A percentile compares a stretch with the other conserved stretches of the same genome.
These are phyloP conservation scores for Anguilla marmorata DNA, from an alignment of 2,797 vertebrate species.

Conservation along the genomic window DNA sequence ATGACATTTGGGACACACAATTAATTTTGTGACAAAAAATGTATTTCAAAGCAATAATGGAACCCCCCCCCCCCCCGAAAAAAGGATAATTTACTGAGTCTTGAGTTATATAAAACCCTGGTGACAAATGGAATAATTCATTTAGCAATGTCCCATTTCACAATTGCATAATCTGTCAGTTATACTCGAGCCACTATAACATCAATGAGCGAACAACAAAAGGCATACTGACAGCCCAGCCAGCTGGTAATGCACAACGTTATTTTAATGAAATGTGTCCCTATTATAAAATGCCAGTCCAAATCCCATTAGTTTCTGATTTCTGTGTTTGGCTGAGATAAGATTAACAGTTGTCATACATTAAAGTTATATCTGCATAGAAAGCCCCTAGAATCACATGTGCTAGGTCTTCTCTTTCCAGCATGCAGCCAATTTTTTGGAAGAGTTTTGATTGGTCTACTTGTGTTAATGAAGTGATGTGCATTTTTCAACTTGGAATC, in stretches of 20 bases:
- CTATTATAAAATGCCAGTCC: conserved; percentile 55
- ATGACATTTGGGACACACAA: neutral
- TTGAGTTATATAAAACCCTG: conserved; percentile 52
- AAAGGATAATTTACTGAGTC: conserved; percentile 44
- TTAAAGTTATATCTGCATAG: neutral
- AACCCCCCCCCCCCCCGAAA: conserved; percentile 37
- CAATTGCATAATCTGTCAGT: conserved; percentile 16
- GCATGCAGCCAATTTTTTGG: conserved; percentile 5
- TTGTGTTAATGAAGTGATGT: neutral
- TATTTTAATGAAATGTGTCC: conserved; percentile 64
- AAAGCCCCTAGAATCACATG: conserved; percentile 8
- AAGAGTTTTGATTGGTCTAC: neutral
- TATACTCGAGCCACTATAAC: conserved; percentile 9
- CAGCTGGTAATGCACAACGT: conserved; percentile 43
- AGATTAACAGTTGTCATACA: conserved; percentile 15
- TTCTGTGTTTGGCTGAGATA: neutral
- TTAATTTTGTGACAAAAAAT: neutral
- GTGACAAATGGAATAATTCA: conserved; percentile 55
- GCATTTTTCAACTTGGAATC: neutral
- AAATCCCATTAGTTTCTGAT: conserved; percentile 24
- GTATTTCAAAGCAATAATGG: neutral
- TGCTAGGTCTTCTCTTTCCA: conserved; percentile 8
- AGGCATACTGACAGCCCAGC: conserved; percentile 16
- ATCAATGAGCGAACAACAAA: conserved; percentile 16
- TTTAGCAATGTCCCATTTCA: conserved; percentile 51